A percentile compares a stretch with the other conserved stretches of the same genome.
These are phyloP conservation scores for Epinotia brunnichana DNA, from an alignment of 2,888 invertebrate genomes.

Conservation along the genomic window DNA sequence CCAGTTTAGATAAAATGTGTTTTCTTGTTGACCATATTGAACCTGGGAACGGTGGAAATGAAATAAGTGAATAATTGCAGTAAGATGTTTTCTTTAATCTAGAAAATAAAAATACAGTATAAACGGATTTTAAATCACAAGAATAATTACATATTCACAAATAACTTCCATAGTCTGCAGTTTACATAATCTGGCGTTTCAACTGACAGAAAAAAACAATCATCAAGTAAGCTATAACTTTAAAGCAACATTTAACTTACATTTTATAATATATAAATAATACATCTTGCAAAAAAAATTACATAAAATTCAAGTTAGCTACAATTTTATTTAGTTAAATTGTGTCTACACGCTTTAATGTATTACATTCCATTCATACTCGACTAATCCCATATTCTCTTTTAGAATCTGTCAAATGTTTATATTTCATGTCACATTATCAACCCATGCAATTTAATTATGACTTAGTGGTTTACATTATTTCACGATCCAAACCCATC, in stretches of 20 bases:
- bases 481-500: constrained; percentile 56
- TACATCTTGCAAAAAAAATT: constrained; percentile 82
- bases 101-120: constrained; percentile 84
- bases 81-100: constrained; percentile 83
- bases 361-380: constrained; percentile 62
- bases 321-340: constrained; percentile 77
- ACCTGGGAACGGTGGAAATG: constrained; percentile 50
- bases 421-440: constrained; percentile 51
- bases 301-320: constrained; percentile 83
- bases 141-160: constrained; percentile 85
- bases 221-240: constrained; percentile 78
- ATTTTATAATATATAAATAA: constrained; percentile 82
- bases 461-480: constrained; percentile 71
- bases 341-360: constrained; percentile 72
- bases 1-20: too few species aligned
- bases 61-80: constrained; percentile 62
- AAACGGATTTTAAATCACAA: constrained; percentile 84
- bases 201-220: constrained; percentile 77
- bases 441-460: constrained; percentile 49
- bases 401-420: constrained; percentile 62
- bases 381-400: constrained; percentile 54
- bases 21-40: not conserved
- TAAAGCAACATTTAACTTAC: constrained; percentile 83
- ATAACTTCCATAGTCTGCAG: constrained; percentile 75
- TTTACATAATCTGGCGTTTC: constrained; percentile 73